These are phyloP conservation scores for Himalopsyche japonica DNA, from an alignment of 2,888 invertebrate genomes.

Conservation along the genomic window DNA sequence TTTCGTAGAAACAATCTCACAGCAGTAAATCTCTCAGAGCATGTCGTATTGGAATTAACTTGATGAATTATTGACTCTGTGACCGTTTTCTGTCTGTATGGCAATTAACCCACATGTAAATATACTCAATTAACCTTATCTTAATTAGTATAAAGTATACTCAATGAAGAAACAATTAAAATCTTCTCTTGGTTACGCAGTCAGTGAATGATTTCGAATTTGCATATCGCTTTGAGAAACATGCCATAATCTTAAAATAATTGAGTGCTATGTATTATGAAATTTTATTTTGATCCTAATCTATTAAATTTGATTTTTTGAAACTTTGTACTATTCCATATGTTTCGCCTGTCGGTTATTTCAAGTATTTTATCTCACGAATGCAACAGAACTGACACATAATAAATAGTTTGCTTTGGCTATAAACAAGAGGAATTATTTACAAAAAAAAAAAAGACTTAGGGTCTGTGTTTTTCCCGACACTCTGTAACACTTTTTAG, in stretches of 20 bases:
- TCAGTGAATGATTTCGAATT: not conserved
- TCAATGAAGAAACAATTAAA: not conserved
- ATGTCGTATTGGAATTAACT: not conserved
- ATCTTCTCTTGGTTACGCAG: not conserved
- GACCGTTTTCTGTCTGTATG: not conserved
- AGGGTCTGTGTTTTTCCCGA: no score
- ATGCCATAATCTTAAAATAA: not conserved
- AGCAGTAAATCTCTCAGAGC: not conserved
- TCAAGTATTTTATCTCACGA: no score
- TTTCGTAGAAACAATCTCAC: no score
- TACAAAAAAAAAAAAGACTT: no score
- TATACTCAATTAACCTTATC: constrained; percentile 34
- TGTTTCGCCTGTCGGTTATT: no score
- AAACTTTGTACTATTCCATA: no score
- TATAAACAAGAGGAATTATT: no score
- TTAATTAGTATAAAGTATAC: not conserved
- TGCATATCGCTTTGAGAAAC: not conserved
- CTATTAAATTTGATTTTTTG: no score
- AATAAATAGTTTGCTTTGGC: no score
- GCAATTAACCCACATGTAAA: constrained; percentile 29
- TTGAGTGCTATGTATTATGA: not conserved
- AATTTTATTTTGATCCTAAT: no score
- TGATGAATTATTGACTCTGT: not conserved
- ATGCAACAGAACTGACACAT: no score
- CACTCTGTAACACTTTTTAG: no score